Conservation (phyloP, 2,113 vertebrate species). For the Pseudopipra pipra region DNA sequence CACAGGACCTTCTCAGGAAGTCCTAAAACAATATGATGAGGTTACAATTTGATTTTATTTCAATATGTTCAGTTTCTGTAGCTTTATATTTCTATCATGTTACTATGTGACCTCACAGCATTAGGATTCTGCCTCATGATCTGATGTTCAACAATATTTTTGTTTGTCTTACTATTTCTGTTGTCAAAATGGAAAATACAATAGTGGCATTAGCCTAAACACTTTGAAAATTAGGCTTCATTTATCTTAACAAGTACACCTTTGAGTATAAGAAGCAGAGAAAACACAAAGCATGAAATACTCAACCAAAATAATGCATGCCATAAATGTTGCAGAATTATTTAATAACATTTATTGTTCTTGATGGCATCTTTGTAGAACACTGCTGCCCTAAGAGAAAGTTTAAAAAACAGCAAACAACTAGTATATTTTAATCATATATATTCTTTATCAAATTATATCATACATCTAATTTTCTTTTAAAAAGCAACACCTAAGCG, state of each 20-base stretch:
- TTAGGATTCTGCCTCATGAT: neutral
- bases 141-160: neutral
- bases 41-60: neutral
- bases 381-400: slow-evolving; percentile 27
- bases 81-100: neutral
- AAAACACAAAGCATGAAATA: slow-evolving; percentile 31
- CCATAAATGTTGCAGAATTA: slow-evolving; percentile 55
- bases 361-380: slow-evolving; percentile 25
- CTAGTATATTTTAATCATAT: slow-evolving; percentile 37
- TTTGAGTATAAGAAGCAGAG: slow-evolving; percentile 6
- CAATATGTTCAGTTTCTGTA: neutral
- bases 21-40: neutral
- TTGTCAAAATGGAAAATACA: neutral
- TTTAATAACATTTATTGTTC: slow-evolving; percentile 49
- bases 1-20: neutral
- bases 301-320: slow-evolving; percentile 24
- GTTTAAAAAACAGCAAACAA: neutral
- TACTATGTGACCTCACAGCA: neutral
- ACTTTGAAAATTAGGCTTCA: slow-evolving; percentile 42
- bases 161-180: neutral
- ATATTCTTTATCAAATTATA: slow-evolving; percentile 30
- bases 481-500: neutral
- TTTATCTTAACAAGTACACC: slow-evolving; percentile 41
- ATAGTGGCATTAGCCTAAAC: slow-evolving; percentile 16
- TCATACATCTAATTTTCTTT: slow-evolving; percentile 1